Evolutionary conservation across 2,888 invertebrate species (phyloP).

Genomic region (Hedychridium roseum): DNA sequence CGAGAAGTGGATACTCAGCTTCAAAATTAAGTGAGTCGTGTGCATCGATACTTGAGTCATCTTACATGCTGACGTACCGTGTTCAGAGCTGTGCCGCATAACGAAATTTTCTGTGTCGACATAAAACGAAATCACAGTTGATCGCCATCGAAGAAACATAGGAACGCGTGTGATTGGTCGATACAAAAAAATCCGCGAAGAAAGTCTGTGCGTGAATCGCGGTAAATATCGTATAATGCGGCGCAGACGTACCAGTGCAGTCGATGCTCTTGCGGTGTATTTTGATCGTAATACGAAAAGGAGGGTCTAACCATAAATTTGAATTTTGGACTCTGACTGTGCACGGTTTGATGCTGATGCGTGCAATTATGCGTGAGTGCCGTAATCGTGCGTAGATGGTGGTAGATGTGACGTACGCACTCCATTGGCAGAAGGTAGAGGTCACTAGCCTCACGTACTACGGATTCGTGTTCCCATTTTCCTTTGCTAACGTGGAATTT

Average conservation of each 20-base stretch:
- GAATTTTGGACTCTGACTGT: too few relatives aligned
- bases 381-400: neutral
- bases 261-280: too few relatives aligned
- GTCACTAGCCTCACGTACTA: constrained; percentile 55
- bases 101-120: constrained; percentile 6
- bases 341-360: too few relatives aligned
- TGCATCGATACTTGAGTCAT: too few relatives aligned
- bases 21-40: too few relatives aligned
- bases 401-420: constrained; percentile 11
- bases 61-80: too few relatives aligned
- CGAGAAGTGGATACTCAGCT: too few relatives aligned
- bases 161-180: constrained; percentile 43
- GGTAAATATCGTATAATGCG: constrained; percentile 25
- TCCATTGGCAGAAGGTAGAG: constrained; percentile 38
- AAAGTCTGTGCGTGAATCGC: constrained; percentile 20
- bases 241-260: constrained; percentile 14
- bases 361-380: neutral
- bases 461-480: constrained; percentile 42
- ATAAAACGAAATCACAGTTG: constrained; percentile 9
- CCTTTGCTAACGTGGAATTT: constrained; percentile 30
- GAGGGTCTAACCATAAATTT: too few relatives aligned
- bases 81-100: neutral
- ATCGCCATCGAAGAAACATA: constrained; percentile 27
- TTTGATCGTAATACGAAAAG: too few relatives aligned
- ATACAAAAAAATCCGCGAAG: constrained; percentile 51